Conservation (phyloP, 2,888 invertebrate species). For the Chrysolina americana region DNA sequence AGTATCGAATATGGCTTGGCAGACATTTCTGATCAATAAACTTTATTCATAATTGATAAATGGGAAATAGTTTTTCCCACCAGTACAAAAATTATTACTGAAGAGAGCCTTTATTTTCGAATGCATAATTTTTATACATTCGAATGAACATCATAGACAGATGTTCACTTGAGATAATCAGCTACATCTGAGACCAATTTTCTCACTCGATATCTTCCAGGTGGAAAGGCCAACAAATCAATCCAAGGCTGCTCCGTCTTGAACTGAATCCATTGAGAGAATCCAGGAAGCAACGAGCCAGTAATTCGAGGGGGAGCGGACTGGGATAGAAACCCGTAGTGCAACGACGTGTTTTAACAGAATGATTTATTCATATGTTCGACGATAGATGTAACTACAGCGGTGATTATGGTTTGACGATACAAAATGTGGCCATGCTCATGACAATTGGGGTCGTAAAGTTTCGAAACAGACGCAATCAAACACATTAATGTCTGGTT, state of each 20-base stretch:
- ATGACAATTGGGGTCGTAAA: neutral
- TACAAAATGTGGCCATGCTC: neutral
- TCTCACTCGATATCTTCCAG: slow-evolving; percentile 17
- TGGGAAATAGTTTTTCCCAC: too few relatives aligned
- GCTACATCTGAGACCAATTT: neutral
- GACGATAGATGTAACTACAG: slow-evolving; percentile 2
- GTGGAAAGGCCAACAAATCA: slow-evolving; percentile 8
- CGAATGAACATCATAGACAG: too few relatives aligned
- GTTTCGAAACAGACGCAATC: neutral
- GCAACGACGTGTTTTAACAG: neutral
- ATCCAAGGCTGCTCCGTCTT: slow-evolving; percentile 34
- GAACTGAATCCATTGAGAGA: neutral
- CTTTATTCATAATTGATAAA: too few relatives aligned
- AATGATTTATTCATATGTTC: neutral
- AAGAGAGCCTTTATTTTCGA: too few relatives aligned
- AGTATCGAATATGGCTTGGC: too few relatives aligned
- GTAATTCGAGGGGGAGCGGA: neutral
- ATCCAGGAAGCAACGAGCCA: neutral
- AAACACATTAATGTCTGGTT: neutral
- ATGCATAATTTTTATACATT: too few relatives aligned
- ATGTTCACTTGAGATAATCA: neutral
- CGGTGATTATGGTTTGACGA: slow-evolving; percentile 5
- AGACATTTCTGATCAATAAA: too few relatives aligned
- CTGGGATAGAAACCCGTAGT: neutral
- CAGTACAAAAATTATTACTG: too few relatives aligned